phyloP scores from a whole-genome alignment of 2,797 vertebrate genomes.

The Balearica regulorum region DNA sequence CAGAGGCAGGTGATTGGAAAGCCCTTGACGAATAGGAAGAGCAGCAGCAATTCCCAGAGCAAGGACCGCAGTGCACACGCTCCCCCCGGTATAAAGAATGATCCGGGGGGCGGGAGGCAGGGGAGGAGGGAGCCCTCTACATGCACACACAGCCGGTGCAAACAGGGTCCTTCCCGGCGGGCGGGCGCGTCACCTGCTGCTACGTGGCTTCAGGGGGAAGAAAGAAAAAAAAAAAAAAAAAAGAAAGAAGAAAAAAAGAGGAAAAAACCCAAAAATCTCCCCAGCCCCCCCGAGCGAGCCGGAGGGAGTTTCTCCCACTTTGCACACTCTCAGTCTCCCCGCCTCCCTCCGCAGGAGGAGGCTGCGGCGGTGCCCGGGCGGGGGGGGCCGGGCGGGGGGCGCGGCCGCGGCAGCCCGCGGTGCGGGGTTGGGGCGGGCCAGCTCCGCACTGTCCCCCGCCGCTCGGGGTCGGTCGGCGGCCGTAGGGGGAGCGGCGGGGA shows the following conservation, averaged over 20 bases:
- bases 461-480: background rate
- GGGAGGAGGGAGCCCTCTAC: background rate
- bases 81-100: slow-evolving; percentile 5
- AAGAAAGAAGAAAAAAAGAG: background rate
- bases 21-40: slow-evolving; percentile 56
- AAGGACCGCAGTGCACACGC: slow-evolving; percentile 60
- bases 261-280: background rate
- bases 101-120: slow-evolving; percentile 7
- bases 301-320: slow-evolving; percentile 22
- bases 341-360: background rate
- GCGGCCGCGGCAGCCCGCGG: background rate
- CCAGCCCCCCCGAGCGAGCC: background rate
- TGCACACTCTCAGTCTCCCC: background rate
- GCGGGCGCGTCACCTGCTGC: background rate
- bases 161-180: background rate
- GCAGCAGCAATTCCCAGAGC: slow-evolving; percentile 31
- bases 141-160: background rate
- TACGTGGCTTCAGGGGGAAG: background rate
- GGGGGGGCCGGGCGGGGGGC: background rate
- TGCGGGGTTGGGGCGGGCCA: background rate
- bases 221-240: background rate
- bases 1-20: slow-evolving; percentile 51
- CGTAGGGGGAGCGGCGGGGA: background rate
- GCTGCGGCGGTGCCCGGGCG: background rate
- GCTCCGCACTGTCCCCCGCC: too few species aligned